Conservation (phyloP, 2,113 vertebrate genomes). For the Mustela nigripes region DNA sequence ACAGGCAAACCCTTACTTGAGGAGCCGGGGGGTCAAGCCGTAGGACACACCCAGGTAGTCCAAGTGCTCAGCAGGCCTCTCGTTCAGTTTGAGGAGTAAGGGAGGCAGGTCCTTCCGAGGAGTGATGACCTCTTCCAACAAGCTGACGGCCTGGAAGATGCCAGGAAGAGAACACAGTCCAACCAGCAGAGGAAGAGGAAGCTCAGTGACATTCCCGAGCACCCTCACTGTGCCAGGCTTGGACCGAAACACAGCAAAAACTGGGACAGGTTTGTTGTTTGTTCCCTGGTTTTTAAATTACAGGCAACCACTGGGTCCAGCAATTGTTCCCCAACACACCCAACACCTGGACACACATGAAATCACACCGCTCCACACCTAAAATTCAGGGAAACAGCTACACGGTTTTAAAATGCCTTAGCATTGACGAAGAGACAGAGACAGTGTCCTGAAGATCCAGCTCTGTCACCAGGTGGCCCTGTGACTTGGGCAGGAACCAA, state of each 20-base stretch:
- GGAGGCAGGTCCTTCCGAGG: conserved; percentile 96
- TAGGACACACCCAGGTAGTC: conserved; percentile 98
- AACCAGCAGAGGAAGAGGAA: not conserved
- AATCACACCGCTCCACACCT: not conserved
- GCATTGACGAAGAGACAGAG: not conserved
- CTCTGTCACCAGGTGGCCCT: not conserved
- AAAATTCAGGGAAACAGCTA: not conserved
- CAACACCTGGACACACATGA: rapidly evolving
- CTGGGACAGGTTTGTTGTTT: not conserved
- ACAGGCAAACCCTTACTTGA: conserved; percentile 91
- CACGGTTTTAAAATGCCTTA: not conserved
- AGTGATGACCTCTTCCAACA: conserved; percentile 95
- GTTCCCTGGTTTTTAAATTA: not conserved
- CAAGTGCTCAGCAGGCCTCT: conserved; percentile 94
- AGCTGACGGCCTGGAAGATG: conserved; percentile 91
- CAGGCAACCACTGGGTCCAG: not conserved
- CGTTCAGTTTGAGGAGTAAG: conserved; percentile 95
- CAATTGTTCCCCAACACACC: not conserved
- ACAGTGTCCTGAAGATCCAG: not conserved
- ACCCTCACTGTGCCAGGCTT: not conserved
- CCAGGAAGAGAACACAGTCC: not conserved
- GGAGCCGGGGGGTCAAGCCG: conserved; percentile 94
- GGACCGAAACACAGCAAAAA: not conserved
- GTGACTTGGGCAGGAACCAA: not conserved
- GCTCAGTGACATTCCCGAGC: not conserved